Conservation (phyloP, 37 sponge, comb jelly and placozoan species). For the Ephydatia muelleri region DNA sequence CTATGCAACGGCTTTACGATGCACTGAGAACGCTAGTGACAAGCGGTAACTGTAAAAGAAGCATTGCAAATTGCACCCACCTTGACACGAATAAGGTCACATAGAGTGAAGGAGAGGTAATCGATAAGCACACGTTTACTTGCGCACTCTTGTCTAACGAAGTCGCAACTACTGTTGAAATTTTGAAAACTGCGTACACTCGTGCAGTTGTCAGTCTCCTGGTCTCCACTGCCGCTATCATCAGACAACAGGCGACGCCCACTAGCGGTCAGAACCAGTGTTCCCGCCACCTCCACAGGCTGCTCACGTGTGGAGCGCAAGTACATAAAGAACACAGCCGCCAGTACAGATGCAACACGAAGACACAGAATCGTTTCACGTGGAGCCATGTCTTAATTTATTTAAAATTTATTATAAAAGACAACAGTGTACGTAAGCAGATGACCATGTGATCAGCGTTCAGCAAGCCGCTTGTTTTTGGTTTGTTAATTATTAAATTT, state of each 20-base stretch:
- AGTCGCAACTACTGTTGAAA: slow-evolving; percentile 56
- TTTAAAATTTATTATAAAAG: too few relatives aligned
- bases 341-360: background rate
- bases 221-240: slow-evolving; percentile 5
- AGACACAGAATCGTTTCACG: background rate
- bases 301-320: background rate
- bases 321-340: background rate
- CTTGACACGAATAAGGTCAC: slow-evolving; percentile 46
- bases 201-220: slow-evolving; percentile 18
- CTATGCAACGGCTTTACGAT: too few relatives aligned
- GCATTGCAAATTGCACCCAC: too few relatives aligned
- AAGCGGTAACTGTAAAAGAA: too few relatives aligned
- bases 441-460: too few relatives aligned
- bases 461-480: too few relatives aligned
- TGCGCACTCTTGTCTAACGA: slow-evolving; percentile 52
- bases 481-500: too few relatives aligned
- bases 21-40: too few relatives aligned
- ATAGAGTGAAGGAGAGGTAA: slow-evolving; percentile 70
- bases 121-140: slow-evolving; percentile 43
- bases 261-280: background rate
- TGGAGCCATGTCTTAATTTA: background rate
- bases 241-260: background rate
- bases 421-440: too few relatives aligned
- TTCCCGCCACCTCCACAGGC: background rate
- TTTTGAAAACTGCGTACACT: background rate